Evolutionary conservation across 2,797 vertebrate genomes (phyloP).

Genomic region (Coccyzus lansbergi): DNA sequence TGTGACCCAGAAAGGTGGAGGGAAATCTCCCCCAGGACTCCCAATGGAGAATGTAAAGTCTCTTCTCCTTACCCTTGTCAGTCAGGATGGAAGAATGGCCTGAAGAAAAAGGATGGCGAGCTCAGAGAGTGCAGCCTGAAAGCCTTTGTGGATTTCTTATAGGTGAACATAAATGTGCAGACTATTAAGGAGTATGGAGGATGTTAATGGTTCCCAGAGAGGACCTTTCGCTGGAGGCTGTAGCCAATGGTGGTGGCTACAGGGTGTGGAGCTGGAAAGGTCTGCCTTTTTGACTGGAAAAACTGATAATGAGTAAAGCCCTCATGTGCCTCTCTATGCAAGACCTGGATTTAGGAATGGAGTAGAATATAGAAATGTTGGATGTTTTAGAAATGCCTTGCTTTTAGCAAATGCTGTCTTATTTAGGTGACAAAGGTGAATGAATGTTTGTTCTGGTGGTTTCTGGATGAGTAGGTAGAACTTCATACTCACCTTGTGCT

Average conservation of each 20-base stretch:
- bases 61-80: rapidly evolving
- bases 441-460: background rate
- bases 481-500: background rate
- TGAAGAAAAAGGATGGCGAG: background rate
- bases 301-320: background rate
- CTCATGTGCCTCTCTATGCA: background rate
- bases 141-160: background rate
- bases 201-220: background rate
- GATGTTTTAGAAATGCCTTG: background rate
- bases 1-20: background rate
- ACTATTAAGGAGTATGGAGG: rapidly evolving
- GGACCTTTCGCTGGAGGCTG: background rate
- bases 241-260: rapidly evolving
- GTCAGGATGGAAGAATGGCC: background rate
- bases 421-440: background rate
- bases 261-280: background rate
- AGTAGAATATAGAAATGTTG: background rate
- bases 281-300: background rate
- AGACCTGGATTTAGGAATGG: background rate
- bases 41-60: background rate
- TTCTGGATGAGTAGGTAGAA: background rate
- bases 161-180: rapidly evolving
- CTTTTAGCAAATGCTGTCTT: background rate
- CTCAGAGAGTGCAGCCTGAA: background rate
- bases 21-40: background rate